A percentile compares a stretch with the other conserved stretches of the same genome.
Evolutionary conservation across 2,888 invertebrate genomes (phyloP).

Genomic region (Nephrotoma appendiculata): DNA sequence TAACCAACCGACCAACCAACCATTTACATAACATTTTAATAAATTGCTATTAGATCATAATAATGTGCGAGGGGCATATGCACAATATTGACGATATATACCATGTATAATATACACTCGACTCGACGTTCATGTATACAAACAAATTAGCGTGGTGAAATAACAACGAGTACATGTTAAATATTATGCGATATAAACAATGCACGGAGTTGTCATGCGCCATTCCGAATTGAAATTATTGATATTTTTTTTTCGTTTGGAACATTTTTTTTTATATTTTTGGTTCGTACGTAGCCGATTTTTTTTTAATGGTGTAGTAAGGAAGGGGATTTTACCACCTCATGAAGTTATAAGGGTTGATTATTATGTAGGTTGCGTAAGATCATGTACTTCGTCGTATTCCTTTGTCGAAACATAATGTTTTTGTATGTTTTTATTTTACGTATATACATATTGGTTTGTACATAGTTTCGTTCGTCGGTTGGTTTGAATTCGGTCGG

Average conservation of each 20-base stretch:
- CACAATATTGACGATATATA: neutral
- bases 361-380: neutral
- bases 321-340: neutral
- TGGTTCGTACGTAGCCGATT: neutral
- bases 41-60: neutral
- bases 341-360: neutral
- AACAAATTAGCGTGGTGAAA: neutral
- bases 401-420: neutral
- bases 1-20: neutral
- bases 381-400: neutral
- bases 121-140: neutral
- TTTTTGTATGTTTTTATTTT: neutral
- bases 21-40: neutral
- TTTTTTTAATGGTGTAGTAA: neutral
- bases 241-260: neutral
- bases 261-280: neutral
- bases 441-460: neutral
- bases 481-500: neutral
- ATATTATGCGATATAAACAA: neutral
- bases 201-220: neutral
- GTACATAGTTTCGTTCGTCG: neutral
- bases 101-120: neutral
- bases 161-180: neutral
- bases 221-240: neutral
- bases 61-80: neutral